Evolutionary conservation across 2,888 invertebrate species (phyloP).

Genomic region (Litoditis marina): DNA sequence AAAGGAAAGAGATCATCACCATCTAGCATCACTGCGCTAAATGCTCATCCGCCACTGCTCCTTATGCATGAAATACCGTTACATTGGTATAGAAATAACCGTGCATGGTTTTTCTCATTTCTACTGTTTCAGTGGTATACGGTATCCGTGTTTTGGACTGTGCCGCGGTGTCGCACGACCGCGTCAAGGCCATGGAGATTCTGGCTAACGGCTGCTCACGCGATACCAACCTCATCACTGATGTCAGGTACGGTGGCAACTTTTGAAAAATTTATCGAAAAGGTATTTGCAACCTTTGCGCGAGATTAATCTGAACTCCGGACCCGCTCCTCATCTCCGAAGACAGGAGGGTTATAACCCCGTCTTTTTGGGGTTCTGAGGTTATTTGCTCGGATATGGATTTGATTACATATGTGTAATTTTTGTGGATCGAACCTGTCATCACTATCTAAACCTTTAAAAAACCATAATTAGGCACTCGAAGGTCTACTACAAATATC

Average conservation of each 20-base stretch:
- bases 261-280: too few species aligned
- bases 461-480: too few species aligned
- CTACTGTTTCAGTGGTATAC: conserved; percentile 14
- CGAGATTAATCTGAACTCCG: too few species aligned
- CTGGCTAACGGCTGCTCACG: conserved; percentile 12
- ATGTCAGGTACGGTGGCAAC: conserved; percentile 9
- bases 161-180: conserved; percentile 8
- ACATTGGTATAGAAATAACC: neutral
- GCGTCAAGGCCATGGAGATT: neutral
- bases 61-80: neutral
- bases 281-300: too few species aligned
- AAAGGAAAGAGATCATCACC: neutral
- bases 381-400: too few species aligned
- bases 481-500: too few species aligned
- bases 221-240: conserved; percentile 10
- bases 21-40: neutral
- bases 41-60: neutral
- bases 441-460: neutral
- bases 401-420: too few species aligned
- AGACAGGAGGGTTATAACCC: too few species aligned
- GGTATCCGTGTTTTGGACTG: conserved; percentile 20
- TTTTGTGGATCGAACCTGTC: neutral
- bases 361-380: too few species aligned
- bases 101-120: neutral
- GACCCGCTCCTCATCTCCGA: too few species aligned